Evolutionary conservation across 2,888 invertebrate species (phyloP).

Genomic region (Drosophila parthenogenetica): DNA sequence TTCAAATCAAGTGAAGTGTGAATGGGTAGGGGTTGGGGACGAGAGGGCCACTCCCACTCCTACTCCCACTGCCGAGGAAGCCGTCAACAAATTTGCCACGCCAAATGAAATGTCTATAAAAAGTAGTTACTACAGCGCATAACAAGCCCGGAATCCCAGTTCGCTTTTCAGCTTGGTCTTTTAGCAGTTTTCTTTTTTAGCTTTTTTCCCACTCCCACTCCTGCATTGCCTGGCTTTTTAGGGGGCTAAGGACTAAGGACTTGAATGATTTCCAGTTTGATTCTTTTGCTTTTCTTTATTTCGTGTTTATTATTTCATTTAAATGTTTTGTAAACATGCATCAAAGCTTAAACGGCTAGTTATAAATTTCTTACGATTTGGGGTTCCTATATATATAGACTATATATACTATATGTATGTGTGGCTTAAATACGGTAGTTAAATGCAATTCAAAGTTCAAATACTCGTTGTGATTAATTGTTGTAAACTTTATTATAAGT

Average conservation of each 20-base stretch:
- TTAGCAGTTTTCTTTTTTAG: background rate
- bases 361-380: slow-evolving; percentile 62
- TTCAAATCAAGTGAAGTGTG: slow-evolving; percentile 80
- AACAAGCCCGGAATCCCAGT: slow-evolving; percentile 43
- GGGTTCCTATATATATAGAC: slow-evolving; percentile 27
- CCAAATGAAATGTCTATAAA: slow-evolving; percentile 72
- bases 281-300: slow-evolving; percentile 54
- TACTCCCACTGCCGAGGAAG: slow-evolving; percentile 37
- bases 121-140: slow-evolving; percentile 56
- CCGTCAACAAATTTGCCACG: slow-evolving; percentile 69
- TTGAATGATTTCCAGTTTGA: slow-evolving; percentile 20
- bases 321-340: slow-evolving; percentile 83
- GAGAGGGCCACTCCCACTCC: slow-evolving; percentile 14
- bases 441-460: slow-evolving; percentile 28
- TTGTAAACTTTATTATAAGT: slow-evolving; percentile 16
- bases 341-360: slow-evolving; percentile 79
- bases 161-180: slow-evolving; percentile 47
- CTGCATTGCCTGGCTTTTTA: too few relatives aligned
- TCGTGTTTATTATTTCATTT: slow-evolving; percentile 68
- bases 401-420: slow-evolving; percentile 15
- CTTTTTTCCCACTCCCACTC: too few relatives aligned
- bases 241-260: too few relatives aligned
- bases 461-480: slow-evolving; percentile 41
- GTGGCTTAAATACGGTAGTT: slow-evolving; percentile 27
- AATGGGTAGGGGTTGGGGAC: slow-evolving; percentile 54